Evolutionary conservation across 1,140 invertebrate genomes (phyloP), one percentile per base, ranked within the genome.

Genomic region (Chionoecetes opilio): DNA sequence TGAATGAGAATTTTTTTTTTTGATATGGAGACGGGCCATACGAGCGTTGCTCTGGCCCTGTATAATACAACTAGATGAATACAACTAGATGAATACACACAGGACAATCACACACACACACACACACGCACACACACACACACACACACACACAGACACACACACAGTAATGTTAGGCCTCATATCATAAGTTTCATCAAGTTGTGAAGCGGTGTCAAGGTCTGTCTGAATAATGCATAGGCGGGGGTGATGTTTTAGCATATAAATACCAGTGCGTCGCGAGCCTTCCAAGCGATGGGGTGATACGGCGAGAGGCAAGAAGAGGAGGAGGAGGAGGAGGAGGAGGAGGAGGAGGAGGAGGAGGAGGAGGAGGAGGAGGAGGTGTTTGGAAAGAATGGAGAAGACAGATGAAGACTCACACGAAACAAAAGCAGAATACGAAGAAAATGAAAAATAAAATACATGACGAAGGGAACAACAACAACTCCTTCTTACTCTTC

Each of bases 141-240:
- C 63, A 75, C 63, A 75, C 63, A 75, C 63, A 75, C 63, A 75
- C 63, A 75, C 63, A 75, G 21, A 75, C 63, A 75, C 63, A 75
- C 63, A 75, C 63, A 75, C 63, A 75, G 63, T n/a, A 75, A 75
- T 75, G n/a, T 75, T 75, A 75, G 63, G 63, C 6, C 63, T 75
- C 46, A 53, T 75, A 75, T 75, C n/a, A 75, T 75, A 75, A n/a
- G 63, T 75, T 75, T 75, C 63, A 75, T 75, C 63, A 75, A 75
- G 63, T 75, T 75, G 63, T 75, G 63, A 5, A 75, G 63, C 11
- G 21, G 63, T 75, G n/a, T n/a, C 63, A 75, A 75, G 63, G n/a
- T n/a, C 21, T n/a, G 63, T n/a, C 63, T 75, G 63, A 75, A 75
- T 75, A 75, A 75, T 75, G 63, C 63, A 75, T 75, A 26, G n/a